These are phyloP conservation scores for Atta colombica DNA, from an alignment of 1,140 invertebrate genomes.

Conservation along the genomic window DNA sequence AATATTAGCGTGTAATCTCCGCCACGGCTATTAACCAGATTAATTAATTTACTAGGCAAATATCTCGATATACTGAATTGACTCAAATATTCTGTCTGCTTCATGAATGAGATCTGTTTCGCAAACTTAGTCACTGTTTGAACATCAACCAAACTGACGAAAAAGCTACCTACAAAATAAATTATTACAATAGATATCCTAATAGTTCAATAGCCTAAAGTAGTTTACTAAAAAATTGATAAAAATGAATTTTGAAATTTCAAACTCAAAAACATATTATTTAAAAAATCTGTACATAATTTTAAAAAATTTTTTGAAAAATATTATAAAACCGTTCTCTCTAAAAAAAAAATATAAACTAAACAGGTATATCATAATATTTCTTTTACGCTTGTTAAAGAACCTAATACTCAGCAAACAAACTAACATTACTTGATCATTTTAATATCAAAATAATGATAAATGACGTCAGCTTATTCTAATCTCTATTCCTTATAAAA, in stretches of 20 bases:
- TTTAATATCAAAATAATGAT: no score
- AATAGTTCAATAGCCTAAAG: not conserved
- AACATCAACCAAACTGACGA: not conserved
- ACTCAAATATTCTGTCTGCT: conserved; percentile 14
- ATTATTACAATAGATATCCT: not conserved
- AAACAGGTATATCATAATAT: not conserved
- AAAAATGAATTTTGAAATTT: not conserved
- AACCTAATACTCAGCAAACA: not conserved
- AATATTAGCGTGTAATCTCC: conserved; percentile 16
- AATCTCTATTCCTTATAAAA: not conserved
- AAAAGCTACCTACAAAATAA: not conserved
- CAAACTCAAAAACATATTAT: not conserved
- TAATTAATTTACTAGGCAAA: conserved; percentile 39
- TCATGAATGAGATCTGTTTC: conserved; percentile 3
- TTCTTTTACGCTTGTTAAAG: not conserved
- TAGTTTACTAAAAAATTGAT: not conserved
- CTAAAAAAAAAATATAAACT: no score
- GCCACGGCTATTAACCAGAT: conserved; percentile 21
- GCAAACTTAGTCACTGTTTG: not conserved
- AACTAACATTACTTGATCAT: no score
- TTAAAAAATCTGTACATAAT: not conserved
- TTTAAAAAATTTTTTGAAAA: not conserved
- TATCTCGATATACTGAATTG: conserved; percentile 28
- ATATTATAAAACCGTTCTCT: not conserved
- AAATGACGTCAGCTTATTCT: no score